Evolutionary conservation across 2,797 vertebrate genomes (phyloP).

Genomic region (Pseudocheirus occidentalis): DNA sequence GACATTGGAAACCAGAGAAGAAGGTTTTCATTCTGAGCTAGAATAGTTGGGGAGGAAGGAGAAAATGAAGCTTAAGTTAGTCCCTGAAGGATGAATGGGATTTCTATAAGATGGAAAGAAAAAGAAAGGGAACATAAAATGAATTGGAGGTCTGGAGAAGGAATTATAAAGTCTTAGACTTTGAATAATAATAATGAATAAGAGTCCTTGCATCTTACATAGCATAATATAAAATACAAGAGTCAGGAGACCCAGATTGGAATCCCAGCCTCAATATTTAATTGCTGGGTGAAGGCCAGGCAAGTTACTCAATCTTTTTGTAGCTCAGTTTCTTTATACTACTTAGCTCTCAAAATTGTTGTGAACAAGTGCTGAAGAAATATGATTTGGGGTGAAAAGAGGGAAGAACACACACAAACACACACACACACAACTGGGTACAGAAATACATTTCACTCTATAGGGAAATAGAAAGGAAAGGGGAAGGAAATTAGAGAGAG

Average conservation of each 20-base stretch:
- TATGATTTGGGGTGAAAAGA: background rate
- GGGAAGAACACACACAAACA: background rate
- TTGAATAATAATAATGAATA: background rate
- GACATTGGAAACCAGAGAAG: background rate
- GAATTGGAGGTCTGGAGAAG: background rate
- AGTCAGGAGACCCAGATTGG: background rate
- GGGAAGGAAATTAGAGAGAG: background rate
- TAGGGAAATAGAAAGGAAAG: background rate
- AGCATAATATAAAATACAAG: background rate
- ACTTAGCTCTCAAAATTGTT: background rate
- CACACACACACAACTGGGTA: background rate
- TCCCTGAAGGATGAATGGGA: background rate
- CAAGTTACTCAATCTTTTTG: background rate
- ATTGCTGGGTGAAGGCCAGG: background rate
- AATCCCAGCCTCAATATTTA: background rate
- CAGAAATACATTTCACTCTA: background rate
- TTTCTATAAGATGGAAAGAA: background rate
- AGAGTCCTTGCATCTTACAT: background rate
- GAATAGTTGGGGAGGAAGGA: background rate
- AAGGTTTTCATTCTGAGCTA: background rate
- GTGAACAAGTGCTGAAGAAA: background rate
- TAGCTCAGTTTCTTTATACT: background rate
- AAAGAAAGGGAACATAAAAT: background rate
- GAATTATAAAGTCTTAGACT: background rate
- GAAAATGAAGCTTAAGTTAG: background rate